phyloP scores from a whole-genome alignment of 2,888 invertebrate species.

The Sisyra terminalis region DNA sequence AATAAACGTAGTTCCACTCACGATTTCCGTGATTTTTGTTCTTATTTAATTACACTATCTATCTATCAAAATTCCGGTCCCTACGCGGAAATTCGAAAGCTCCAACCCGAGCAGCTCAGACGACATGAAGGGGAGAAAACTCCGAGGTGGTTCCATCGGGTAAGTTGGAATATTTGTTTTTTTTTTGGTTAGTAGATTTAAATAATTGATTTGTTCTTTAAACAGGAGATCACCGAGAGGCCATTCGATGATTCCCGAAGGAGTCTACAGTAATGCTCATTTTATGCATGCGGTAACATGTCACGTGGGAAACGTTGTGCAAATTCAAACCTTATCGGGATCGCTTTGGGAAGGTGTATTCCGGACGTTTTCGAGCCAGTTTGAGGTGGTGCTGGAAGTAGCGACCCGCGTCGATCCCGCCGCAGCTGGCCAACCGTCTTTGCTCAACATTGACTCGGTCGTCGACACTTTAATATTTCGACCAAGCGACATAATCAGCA shows the following conservation, averaged over 20 bases:
- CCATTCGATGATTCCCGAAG: constrained; percentile 56
- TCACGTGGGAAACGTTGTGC: constrained; percentile 68
- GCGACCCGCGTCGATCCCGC: constrained; percentile 55
- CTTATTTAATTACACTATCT: constrained; percentile 9
- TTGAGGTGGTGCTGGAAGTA: constrained; percentile 75
- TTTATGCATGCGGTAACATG: constrained; percentile 82
- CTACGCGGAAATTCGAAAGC: constrained; percentile 65
- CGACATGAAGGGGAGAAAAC: constrained; percentile 71
- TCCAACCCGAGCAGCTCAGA: constrained; percentile 51
- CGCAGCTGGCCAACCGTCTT: constrained; percentile 16
- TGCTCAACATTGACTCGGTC: constrained; percentile 48
- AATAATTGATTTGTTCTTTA: constrained; percentile 11
- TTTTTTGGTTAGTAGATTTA: neutral
- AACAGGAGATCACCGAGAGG: constrained; percentile 51
- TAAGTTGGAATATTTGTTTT: constrained; percentile 24
- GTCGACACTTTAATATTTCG: constrained; percentile 72
- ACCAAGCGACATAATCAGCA: constrained; percentile 66
- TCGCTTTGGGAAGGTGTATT: constrained; percentile 79
- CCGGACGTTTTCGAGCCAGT: constrained; percentile 74
- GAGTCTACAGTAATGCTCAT: constrained; percentile 77
- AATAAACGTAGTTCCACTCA: neutral
- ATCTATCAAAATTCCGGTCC: constrained; percentile 66
- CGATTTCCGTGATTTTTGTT: constrained; percentile 7
- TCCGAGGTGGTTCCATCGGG: constrained; percentile 63
- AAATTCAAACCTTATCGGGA: constrained; percentile 70